Percentiles rank a stretch among this genome's conserved stretches.
Conservation (phyloP, 1,140 invertebrate genomes). For the Drosophila nannoptera region DNA sequence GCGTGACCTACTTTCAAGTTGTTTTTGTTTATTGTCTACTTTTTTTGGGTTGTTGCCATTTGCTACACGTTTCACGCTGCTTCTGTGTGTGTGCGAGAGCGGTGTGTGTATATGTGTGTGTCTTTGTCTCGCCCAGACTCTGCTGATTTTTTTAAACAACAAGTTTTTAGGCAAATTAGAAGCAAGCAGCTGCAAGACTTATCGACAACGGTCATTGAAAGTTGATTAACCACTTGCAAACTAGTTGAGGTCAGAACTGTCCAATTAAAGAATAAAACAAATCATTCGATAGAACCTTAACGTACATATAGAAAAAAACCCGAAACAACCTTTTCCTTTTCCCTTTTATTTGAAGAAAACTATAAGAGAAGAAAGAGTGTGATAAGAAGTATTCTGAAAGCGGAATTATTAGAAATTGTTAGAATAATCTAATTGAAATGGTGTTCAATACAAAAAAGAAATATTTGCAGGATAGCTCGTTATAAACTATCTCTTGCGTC, state of each 20-base stretch:
- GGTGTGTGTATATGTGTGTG: background rate
- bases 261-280: background rate
- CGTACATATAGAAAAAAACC: no score
- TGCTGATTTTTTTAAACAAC: slow-evolving; percentile 58
- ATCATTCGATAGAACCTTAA: no score
- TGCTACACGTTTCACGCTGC: slow-evolving; percentile 19
- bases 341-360: no score
- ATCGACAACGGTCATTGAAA: slow-evolving; percentile 59
- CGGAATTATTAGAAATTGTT: no score
- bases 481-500: no score
- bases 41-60: slow-evolving; percentile 25
- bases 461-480: no score
- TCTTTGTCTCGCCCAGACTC: slow-evolving; percentile 7
- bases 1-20: slow-evolving; percentile 68
- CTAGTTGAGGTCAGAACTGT: slow-evolving; percentile 42
- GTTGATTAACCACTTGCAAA: slow-evolving; percentile 74
- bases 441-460: no score
- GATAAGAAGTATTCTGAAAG: no score
- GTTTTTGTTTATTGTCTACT: slow-evolving; percentile 52
- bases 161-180: slow-evolving; percentile 72
- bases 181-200: slow-evolving; percentile 55
- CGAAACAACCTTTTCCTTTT: no score
- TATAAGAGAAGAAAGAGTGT: no score
- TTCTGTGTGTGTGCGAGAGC: background rate
- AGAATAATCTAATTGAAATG: no score